Conservation (phyloP, 2,797 vertebrate genomes). For the Dipus sagitta region DNA sequence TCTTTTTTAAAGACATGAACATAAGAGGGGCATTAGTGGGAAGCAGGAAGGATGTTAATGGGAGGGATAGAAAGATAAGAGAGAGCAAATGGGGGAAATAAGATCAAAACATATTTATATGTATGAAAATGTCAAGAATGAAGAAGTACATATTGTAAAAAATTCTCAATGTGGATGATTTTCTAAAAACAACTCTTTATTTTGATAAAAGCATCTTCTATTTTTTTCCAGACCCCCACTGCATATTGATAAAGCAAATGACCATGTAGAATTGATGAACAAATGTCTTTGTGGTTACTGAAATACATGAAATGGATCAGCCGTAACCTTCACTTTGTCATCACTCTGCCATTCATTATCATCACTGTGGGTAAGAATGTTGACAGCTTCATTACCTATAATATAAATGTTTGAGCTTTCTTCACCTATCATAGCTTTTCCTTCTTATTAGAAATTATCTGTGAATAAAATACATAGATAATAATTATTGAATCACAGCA, state of each 20-base stretch:
- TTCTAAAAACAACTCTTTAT: constrained; percentile 13
- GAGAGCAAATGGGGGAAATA: too few species aligned
- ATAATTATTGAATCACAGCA: not conserved
- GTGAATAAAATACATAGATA: not conserved
- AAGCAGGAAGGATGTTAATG: too few species aligned
- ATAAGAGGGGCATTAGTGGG: too few species aligned
- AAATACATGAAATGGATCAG: not conserved
- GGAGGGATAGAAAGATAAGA: too few species aligned
- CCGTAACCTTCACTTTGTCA: not conserved
- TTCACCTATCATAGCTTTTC: not conserved
- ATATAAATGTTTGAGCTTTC: not conserved
- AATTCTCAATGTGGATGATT: not conserved
- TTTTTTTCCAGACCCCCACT: not conserved
- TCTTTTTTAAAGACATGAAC: too few species aligned
- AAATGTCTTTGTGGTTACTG: not conserved
- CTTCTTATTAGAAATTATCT: constrained; percentile 8
- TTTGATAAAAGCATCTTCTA: not conserved
- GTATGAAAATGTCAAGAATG: too few species aligned
- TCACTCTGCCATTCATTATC: not conserved
- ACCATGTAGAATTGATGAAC: not conserved
- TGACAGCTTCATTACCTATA: rapidly evolving
- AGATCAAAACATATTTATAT: too few species aligned
- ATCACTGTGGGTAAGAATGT: not conserved
- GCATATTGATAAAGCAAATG: not conserved
- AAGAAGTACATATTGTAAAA: not conserved